phyloP scores from a whole-genome alignment of 2,113 vertebrate genomes.

The Tragelaphus strepsiceros region DNA sequence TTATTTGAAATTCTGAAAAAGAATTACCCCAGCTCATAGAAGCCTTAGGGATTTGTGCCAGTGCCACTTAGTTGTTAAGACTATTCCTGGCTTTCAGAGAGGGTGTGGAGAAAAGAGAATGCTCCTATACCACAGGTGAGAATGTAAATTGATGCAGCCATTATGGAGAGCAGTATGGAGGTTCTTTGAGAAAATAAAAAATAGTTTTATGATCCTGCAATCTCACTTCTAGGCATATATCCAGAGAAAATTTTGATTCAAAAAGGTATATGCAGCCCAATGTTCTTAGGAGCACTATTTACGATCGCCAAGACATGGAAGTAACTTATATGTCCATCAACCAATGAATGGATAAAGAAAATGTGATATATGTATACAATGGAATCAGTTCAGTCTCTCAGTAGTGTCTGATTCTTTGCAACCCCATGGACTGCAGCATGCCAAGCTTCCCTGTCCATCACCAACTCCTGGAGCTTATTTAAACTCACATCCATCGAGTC shows the following conservation, averaged over 20 bases:
- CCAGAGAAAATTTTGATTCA: background rate
- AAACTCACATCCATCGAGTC: background rate
- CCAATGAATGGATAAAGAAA: background rate
- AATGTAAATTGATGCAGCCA: background rate
- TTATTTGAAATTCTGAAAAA: slow-evolving; percentile 6
- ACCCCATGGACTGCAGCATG: background rate
- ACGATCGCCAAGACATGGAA: background rate
- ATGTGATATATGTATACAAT: background rate
- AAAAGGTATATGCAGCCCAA: background rate
- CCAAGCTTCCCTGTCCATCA: background rate
- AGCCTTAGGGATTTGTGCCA: background rate
- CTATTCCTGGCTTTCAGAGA: background rate
- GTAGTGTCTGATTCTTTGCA: background rate
- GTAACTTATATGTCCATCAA: background rate
- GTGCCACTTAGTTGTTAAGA: background rate
- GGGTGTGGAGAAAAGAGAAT: background rate
- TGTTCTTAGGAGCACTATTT: background rate
- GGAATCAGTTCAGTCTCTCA: background rate
- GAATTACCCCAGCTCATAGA: background rate
- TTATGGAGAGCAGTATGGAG: background rate
- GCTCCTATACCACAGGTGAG: background rate
- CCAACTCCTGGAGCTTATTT: background rate
- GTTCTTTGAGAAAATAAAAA: background rate
- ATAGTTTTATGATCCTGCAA: background rate
- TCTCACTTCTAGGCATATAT: background rate